Conservation (phyloP, 2,797 vertebrate genomes). For the Liasis olivaceus region DNA sequence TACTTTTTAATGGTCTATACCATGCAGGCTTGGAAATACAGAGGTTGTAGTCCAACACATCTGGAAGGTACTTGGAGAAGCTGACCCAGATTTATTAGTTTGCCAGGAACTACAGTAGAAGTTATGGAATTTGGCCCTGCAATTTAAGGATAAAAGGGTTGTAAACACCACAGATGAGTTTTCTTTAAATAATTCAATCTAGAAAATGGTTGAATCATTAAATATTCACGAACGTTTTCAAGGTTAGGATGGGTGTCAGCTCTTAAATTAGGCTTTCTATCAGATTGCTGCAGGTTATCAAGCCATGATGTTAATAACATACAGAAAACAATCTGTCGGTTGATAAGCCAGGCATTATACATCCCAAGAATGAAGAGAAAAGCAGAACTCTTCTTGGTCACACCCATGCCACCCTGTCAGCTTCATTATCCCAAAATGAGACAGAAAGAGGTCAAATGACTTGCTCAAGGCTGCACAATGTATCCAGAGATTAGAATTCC, state of each 20-base stretch:
- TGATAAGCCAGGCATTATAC: conserved; percentile 18
- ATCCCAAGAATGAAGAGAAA: conserved; percentile 6
- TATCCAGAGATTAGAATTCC: neutral
- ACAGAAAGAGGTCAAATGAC: neutral
- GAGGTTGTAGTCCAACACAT: neutral
- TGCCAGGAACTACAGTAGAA: conserved; percentile 6
- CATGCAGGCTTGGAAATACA: neutral
- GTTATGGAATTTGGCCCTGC: conserved; percentile 1
- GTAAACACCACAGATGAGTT: conserved; percentile 44
- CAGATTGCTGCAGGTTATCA: conserved; percentile 44
- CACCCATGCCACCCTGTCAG: neutral
- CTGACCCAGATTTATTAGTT: neutral
- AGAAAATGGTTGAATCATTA: conserved; percentile 53
- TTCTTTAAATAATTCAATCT: conserved; percentile 60
- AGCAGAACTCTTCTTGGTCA: conserved; percentile 24
- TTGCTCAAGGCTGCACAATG: neutral
- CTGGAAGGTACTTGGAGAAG: neutral
- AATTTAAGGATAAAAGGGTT: conserved; percentile 12
- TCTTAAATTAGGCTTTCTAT: conserved; percentile 61
- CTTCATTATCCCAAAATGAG: conserved; percentile 14
- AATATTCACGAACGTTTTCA: conserved; percentile 65
- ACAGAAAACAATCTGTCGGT: conserved; percentile 3
- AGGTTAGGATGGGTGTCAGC: conserved; percentile 47
- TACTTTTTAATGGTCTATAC: neutral
- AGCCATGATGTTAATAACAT: conserved; percentile 39